Evolutionary conservation across 1,140 invertebrate genomes (phyloP), one percentile per base, ranked within the genome.

Genomic region (Rhyzopertha dominica): DNA sequence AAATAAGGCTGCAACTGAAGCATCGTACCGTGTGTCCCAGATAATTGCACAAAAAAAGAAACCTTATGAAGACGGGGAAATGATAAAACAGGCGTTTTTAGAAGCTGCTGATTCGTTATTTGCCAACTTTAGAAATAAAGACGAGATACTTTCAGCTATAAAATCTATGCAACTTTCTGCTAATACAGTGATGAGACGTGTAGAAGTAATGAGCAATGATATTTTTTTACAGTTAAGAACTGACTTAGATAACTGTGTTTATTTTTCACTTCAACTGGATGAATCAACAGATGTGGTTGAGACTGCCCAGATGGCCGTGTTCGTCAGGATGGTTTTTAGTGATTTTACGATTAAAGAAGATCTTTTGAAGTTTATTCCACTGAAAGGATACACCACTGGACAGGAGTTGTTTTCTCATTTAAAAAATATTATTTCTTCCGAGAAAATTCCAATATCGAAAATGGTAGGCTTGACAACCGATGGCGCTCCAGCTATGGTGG

Each of bases 381-480:
- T 62, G 44, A 58, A 61, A 53, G 49, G 40, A 56, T 56, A 39
- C 51, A 62, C 59, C 51, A 25, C 49, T 38, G 56, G 51, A 38
- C 34, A 53, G 49, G 60, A 62, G 56, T 61, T 61, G 49, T 64
- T 59, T 46, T 51, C 41, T 30, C 49, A 47, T 49, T 56, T 63
- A 37, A 56, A 59, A 53, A 42, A 41, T 37, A 50, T 53, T 59
- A 56, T 53, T 35, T n/a, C 22, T n/a, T 4, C 53, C 17, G 38
- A 40, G 43, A 60, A 54, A 43, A 26, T 59, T 50, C 47, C 48
- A 31, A 34, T 60, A 35, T 58, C 46, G 58, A 60, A 63, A 53
- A 44, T 62, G 18, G 47, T 59, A 43, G 60, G 56, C 53, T 58
- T 63, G 36, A 61, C 53, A 58, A 61, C 56, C 47, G 61, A 60